Evolutionary conservation across 2,888 invertebrate species (phyloP), one percentile per base, ranked within the genome.

Genomic region (Nomada ruficornis): DNA sequence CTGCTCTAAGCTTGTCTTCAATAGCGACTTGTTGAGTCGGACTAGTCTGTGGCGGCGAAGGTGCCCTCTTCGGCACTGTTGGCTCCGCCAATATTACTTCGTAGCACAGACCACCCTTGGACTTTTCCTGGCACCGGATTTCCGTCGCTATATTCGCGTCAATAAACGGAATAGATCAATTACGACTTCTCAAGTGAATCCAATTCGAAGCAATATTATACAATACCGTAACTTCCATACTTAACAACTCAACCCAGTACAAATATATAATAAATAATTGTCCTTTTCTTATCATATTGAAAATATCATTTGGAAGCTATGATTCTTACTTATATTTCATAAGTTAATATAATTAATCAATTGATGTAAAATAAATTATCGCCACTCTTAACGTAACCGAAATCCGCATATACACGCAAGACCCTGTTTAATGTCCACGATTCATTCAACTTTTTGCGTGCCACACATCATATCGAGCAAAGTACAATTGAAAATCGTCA

Each of bases 101-200:
- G 95, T 98, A 98, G 94, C 97, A 97, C 79, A 98, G 95, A 11
- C 98, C 98, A 42, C 98, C 98, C 94, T 98, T 97, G 70, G 98
- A 97, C 95, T 98, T 97, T 95, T 98, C 98, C 94, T 98, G 97
- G 95, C 98, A 98, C 93, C 98, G 96, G 92, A 98, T 98, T 94
- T 98, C 98, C 92, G 98, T 98, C 87, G 98, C 98, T 98, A 94
- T 3, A 44, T 23, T 20, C 13, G 15, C 13, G n/a, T 65, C 18
- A 57, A n/a, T 18, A 44, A 62, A 5, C n/a, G 20, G 55, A 44
- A 55, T 60, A 4, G 15, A 54, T 62, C 50, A 15, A 9, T 36
- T 57, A 57, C 26, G 23, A 15, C 13, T 47, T 23, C 13, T 18
- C 9, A 29, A 29, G 9, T 18, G 2, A 18, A 29, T 11, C 15